phyloP scores from a whole-genome alignment of 2,113 vertebrate genomes.

The Lampris megalopsis region DNA sequence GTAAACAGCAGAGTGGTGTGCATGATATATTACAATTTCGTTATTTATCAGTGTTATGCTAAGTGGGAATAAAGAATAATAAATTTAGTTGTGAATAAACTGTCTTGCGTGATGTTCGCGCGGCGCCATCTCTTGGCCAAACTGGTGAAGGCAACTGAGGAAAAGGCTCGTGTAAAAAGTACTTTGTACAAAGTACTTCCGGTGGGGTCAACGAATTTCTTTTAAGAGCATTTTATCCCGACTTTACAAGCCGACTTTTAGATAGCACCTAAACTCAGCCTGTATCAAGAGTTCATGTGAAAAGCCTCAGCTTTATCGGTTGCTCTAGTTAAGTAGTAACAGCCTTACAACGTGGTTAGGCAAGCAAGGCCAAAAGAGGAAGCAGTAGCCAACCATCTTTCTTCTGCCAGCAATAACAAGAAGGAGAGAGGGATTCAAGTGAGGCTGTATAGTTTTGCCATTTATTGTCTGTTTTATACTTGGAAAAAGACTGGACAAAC shows the following conservation, averaged over 20 bases:
- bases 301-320: constrained; percentile 16
- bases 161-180: constrained; percentile 66
- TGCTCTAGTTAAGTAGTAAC: not conserved
- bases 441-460: constrained; percentile 72
- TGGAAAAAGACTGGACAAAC: constrained; percentile 34
- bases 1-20: too few species aligned
- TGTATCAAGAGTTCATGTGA: not conserved
- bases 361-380: constrained; percentile 78
- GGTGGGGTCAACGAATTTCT: constrained; percentile 79
- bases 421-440: constrained; percentile 76
- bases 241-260: constrained; percentile 16
- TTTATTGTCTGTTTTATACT: constrained; percentile 66
- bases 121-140: constrained; percentile 48
- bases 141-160: not conserved
- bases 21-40: too few species aligned
- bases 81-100: too few species aligned
- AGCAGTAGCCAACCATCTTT: constrained; percentile 87
- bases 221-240: constrained; percentile 41
- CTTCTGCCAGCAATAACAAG: constrained; percentile 85
- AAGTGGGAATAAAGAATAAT: too few species aligned
- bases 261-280: not conserved
- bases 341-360: constrained; percentile 45
- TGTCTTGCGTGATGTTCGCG: not conserved
- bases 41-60: too few species aligned
- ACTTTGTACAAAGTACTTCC: constrained; percentile 84